Base-by-base conservation (phyloP, 2,888 invertebrate genomes). In the Rhorus exstirpatorius region DNA sequence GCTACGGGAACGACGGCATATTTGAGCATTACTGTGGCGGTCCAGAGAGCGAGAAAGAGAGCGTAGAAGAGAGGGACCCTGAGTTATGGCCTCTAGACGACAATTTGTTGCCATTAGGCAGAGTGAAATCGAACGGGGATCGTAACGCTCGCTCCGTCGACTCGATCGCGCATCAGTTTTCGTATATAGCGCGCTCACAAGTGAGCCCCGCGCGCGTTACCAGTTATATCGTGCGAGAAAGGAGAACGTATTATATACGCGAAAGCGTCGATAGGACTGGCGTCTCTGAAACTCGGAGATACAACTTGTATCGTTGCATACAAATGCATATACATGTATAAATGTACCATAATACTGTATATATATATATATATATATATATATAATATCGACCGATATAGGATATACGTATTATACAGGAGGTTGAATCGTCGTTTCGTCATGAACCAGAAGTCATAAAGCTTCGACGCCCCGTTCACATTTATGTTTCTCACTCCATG, bases 81-180 rank as follows among this genome's bases (percentile, higher is more conserved):
- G 77, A 81, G 84, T 87, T 89, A 85, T 86, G 81, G 84, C 72
- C 83, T 72, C 81, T 77, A 80, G 82, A 85, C 85, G 86, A 86
- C 88, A 87, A 90, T 90, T 90, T 90, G 88, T 89, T 89, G 84
- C 86, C 87, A 88, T 89, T 89, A 85, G 86, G 83, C 84, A 82
- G 77, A 83, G 84, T 78, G 78, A 86, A 88, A 90, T 89, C 88
- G 89, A 90, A 89, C 86, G 83, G 85, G 41, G 86, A 87, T 88
- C 84, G 79, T 78, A 83, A 79, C 79, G 71, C 79, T 79, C 82
- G 67, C 77, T 58, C 60, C 79, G 71, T 70, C 76, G 84, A 81
- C 78, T 82, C 84, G 76, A 53, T 74, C 74, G 51, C 74, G 51
- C 72, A 70, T 41, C 65, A 46, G 65, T 65, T 65, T 41, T 55